A percentile compares a stretch with the other conserved stretches of the same genome.
Conservation (phyloP, 2,888 invertebrate species). For the Melanostoma mellinum region DNA sequence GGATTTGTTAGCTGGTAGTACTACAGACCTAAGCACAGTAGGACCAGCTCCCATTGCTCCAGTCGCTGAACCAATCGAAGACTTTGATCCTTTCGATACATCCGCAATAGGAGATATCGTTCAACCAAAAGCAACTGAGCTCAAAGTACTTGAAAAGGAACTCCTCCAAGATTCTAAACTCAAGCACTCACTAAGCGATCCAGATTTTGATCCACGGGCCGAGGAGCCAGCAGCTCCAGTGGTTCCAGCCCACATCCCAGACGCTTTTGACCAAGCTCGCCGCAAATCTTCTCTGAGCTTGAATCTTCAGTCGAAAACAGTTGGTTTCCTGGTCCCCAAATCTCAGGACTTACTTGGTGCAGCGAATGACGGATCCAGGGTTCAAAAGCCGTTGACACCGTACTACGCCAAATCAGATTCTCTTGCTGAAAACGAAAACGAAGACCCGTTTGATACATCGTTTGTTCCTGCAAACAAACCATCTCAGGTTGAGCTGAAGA, state of each 20-base stretch:
- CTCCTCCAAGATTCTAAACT: slow-evolving; percentile 84
- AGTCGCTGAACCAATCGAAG: slow-evolving; percentile 81
- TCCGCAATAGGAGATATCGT: slow-evolving; percentile 88
- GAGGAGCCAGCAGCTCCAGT: slow-evolving; percentile 80
- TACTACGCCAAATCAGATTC: slow-evolving; percentile 85
- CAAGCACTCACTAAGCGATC: slow-evolving; percentile 86
- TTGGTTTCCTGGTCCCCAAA: slow-evolving; percentile 85
- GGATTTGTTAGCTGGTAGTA: slow-evolving; percentile 90
- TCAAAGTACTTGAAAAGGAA: slow-evolving; percentile 91
- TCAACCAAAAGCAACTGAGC: slow-evolving; percentile 89
- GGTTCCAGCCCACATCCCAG: slow-evolving; percentile 14
- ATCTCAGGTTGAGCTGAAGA: slow-evolving; percentile 89
- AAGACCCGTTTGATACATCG: slow-evolving; percentile 94
- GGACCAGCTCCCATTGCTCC: slow-evolving; percentile 88
- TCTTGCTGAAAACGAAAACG: slow-evolving; percentile 82
- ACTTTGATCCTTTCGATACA: slow-evolving; percentile 93
- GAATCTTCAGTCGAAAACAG: slow-evolving; percentile 84
- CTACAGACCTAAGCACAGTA: slow-evolving; percentile 88
- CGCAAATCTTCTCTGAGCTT: slow-evolving; percentile 86
- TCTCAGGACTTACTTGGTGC: slow-evolving; percentile 84
- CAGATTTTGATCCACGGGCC: slow-evolving; percentile 92
- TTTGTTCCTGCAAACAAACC: slow-evolving; percentile 89
- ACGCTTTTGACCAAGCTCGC: slow-evolving; percentile 80
- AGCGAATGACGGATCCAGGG: slow-evolving; percentile 84
- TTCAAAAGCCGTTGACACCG: slow-evolving; percentile 90